Evolutionary conservation across 2,888 invertebrate species (phyloP), one percentile per base, ranked within the genome.

Genomic region (Chymomyza caudatula): DNA sequence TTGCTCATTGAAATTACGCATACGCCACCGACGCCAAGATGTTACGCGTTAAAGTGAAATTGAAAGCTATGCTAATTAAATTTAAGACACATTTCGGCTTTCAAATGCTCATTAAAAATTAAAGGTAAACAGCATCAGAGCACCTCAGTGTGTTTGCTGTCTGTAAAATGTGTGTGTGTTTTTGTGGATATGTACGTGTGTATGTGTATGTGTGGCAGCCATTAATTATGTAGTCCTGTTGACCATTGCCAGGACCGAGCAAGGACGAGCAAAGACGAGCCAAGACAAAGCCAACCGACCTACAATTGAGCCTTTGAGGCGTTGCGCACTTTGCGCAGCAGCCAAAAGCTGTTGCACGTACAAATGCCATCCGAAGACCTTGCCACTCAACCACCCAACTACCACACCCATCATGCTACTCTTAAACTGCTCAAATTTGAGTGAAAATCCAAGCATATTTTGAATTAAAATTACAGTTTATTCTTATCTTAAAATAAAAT

Each of bases 321-420:
- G 65, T 51, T 68, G 76, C 81, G 86, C 79, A 61, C 29, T 37
- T 37, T 37, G 29, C 29, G 29, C 29, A 37, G 29, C 29, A 11
- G 11, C 29, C 29, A 73, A 70, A 73, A 79, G 86, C 82, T 79
- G 79, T 86, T 79, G 86, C 79, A 84, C 67, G 56, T 57, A 56
- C 11, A 11, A 37, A 37, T 11, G 29, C 29, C 29, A 43, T 17
- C 51, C n/a, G 54, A 22, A 42, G 42, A 13, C 29, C 58, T 11
- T 20, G 52, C 43, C 29, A 3, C 20, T 52, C 49, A 25, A 23
- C 54, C 19, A 42, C 60, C 22, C 47, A 42, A 43, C 5, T 19
- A 42, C 23, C 4, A 20, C 52, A 13, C 17, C 22, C 51, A n/a
- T 49, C 19, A 15, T 37, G 11, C 5, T 37, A 37, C 5, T 37